Evolutionary conservation across 2,113 vertebrate genomes (phyloP), one percentile per base, ranked within the genome.

Genomic region (Uropsilus gracilis): DNA sequence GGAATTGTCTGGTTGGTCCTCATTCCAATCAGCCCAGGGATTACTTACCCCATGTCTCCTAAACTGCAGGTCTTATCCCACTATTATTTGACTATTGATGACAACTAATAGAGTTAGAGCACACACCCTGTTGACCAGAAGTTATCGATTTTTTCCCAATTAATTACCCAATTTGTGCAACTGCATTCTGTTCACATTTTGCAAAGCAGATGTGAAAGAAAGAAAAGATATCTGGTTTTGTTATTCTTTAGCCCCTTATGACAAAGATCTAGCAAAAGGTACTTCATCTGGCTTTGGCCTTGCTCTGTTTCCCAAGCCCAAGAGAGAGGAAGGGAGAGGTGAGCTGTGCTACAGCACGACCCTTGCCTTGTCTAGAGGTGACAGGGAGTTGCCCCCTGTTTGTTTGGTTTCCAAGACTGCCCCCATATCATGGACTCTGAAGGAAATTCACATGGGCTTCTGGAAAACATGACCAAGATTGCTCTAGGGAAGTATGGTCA

Each of bases 341-440:
- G 1, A 37, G 8, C 1, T 8, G 53, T 16, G 13, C 44, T 12
- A 8, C 50, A 73, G 53, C 12, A 6, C 3, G 0, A 20, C 12
- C 11, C 46, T 66, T 39, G n/a, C 39, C 32, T 59, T 50, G 16
- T 16, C 53, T 46, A 44, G 53, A 57, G 42, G 48, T 11, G 11
- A 18, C 14, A 34, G 22, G 4, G 18, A 30, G 9, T 6, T 8
- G 12, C 14, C 9, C 2, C 57, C 6, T 6, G 17, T 39, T 39
- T 69, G 20, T 69, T 55, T 22, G 20, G 0, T 42, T 81, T 53
- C 26, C 13, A 37, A n/a, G 7, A 14, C 10, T 69, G 57, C 3
- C n/a, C 0, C 12, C 1, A 3, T n/a, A 8, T 86, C 22, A 18
- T 3, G 20, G 24, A 8, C 12, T 13, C 2, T 8, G 30, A 28